Evolutionary conservation across 2,113 vertebrate species (phyloP).

Genomic region (Ammodramus savannarum): DNA sequence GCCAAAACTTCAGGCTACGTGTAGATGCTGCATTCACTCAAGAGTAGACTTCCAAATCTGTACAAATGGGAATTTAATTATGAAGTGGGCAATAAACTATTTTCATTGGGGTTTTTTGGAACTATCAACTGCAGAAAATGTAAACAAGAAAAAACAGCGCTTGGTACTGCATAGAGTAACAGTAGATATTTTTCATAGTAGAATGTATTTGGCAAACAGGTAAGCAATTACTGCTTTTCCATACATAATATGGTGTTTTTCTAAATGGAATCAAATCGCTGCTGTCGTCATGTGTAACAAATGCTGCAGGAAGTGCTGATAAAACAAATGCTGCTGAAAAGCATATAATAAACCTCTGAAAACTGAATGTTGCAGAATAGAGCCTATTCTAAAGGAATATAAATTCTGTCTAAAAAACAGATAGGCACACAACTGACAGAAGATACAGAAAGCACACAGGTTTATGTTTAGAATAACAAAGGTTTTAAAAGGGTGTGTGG

Average conservation of each 20-base stretch:
- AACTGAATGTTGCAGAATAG: background rate
- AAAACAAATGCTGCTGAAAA: constrained; percentile 48
- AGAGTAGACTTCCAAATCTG: background rate
- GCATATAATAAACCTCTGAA: constrained; percentile 35
- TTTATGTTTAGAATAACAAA: background rate
- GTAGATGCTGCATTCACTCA: background rate
- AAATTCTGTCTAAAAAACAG: background rate
- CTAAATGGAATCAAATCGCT: constrained; percentile 42
- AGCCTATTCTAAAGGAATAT: constrained; percentile 24
- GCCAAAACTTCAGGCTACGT: background rate
- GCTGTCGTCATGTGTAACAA: constrained; percentile 14
- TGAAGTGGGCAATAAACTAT: background rate
- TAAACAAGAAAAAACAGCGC: background rate
- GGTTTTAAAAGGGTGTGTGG: background rate
- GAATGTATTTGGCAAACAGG: constrained; percentile 19
- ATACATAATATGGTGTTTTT: constrained; percentile 28
- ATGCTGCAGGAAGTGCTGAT: constrained; percentile 30
- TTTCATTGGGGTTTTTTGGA: background rate
- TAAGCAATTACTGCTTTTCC: constrained; percentile 44
- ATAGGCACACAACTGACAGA: background rate
- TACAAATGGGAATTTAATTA: background rate
- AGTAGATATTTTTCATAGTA: background rate
- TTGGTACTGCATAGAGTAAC: background rate
- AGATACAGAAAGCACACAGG: background rate
- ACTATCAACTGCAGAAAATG: constrained; percentile 13